These are phyloP conservation scores for Heliconius hewitsoni DNA, from an alignment of 1,140 invertebrate genomes.

Conservation along the genomic window DNA sequence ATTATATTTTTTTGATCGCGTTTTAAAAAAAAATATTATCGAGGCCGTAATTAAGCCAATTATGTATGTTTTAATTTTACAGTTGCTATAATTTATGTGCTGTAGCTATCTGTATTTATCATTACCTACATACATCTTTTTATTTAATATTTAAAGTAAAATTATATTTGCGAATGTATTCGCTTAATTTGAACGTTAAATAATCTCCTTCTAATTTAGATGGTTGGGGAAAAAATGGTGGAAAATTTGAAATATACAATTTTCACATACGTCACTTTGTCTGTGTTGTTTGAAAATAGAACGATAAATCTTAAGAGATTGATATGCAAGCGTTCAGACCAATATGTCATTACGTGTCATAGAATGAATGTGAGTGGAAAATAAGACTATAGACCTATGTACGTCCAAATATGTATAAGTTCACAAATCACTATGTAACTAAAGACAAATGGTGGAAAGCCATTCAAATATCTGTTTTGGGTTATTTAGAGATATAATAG, in stretches of 20 bases:
- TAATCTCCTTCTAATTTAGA: too few species aligned
- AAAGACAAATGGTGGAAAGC: not conserved
- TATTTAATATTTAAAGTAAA: not conserved
- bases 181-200: too few species aligned
- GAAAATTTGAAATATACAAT: too few species aligned
- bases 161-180: not conserved
- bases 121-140: not conserved
- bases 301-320: not conserved
- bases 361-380: not conserved
- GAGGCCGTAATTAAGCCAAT: not conserved
- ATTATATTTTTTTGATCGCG: not conserved
- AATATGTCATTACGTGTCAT: too few species aligned
- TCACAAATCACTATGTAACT: not conserved
- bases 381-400: too few species aligned
- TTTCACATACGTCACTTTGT: too few species aligned
- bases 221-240: too few species aligned
- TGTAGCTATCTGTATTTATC: not conserved
- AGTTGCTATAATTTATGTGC: conserved; percentile 23
- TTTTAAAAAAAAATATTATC: not conserved
- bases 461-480: too few species aligned
- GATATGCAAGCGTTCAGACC: not conserved
- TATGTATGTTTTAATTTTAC: not conserved
- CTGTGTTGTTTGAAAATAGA: too few species aligned
- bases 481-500: too few species aligned
- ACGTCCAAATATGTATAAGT: not conserved